phyloP scores from a whole-genome alignment of 2,888 invertebrate genomes.

The Beris morrisii region DNA sequence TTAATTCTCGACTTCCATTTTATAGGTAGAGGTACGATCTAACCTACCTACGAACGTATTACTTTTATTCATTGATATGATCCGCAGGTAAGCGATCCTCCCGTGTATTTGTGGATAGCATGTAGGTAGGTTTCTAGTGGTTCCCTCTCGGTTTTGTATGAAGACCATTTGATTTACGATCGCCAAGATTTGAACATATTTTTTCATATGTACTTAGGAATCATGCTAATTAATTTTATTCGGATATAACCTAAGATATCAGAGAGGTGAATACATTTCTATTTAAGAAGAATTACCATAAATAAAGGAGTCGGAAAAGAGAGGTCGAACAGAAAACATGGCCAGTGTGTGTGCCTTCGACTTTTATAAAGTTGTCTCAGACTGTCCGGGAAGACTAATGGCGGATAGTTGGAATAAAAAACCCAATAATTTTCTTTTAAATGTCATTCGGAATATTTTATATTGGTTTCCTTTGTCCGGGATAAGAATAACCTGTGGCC shows the following conservation, averaged over 20 bases:
- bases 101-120: not conserved
- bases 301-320: conserved; percentile 18
- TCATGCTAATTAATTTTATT: conserved; percentile 39
- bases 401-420: conserved; percentile 16
- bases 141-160: conserved; percentile 32
- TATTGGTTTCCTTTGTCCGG: too few relatives aligned
- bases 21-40: too few relatives aligned
- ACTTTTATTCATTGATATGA: too few relatives aligned
- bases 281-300: conserved; percentile 22
- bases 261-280: conserved; percentile 30
- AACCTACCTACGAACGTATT: too few relatives aligned
- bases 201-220: conserved; percentile 40
- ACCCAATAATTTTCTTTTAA: conserved; percentile 12
- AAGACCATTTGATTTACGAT: conserved; percentile 36
- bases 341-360: conserved; percentile 11
- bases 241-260: conserved; percentile 33
- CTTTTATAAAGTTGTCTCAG: conserved; percentile 30
- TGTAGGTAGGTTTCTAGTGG: conserved; percentile 15
- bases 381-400: conserved; percentile 23
- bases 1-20: conserved; percentile 30
- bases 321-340: too few relatives aligned
- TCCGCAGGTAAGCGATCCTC: too few relatives aligned
- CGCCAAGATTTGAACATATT: conserved; percentile 38
- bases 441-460: conserved; percentile 7
- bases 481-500: too few relatives aligned